Conservation (phyloP, 2,113 vertebrate genomes). For the Physeter macrocephalus region DNA sequence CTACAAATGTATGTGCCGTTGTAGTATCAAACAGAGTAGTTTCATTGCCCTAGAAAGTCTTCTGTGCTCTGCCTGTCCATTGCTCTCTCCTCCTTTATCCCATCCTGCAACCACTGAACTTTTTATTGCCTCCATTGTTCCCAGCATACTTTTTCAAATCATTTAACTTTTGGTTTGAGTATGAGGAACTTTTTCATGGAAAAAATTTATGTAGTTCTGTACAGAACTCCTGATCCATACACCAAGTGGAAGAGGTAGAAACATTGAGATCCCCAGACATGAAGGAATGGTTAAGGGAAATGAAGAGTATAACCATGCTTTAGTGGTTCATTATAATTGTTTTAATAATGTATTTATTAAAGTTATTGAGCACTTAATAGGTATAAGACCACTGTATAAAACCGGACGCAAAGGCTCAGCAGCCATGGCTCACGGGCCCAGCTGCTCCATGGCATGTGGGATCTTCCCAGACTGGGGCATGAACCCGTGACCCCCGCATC, state of each 20-base stretch:
- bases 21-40: not conserved
- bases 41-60: not conserved
- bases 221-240: not conserved
- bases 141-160: not conserved
- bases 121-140: not conserved
- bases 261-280: not conserved
- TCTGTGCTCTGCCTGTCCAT: not conserved
- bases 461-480: no score
- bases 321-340: not conserved
- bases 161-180: conserved; percentile 24
- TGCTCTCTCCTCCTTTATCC: not conserved
- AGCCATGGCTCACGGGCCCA: no score
- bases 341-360: not conserved
- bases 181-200: not conserved
- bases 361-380: not conserved
- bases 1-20: not conserved
- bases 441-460: no score
- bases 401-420: no score
- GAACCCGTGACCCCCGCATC: no score
- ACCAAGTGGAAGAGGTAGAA: not conserved
- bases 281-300: not conserved
- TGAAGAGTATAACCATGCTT: not conserved
- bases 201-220: not conserved
- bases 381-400: not conserved
- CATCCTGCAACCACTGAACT: not conserved